Evolutionary conservation across 2,113 vertebrate species (phyloP), one percentile per base, ranked within the genome.

Genomic region (Pogonocichla stellata): DNA sequence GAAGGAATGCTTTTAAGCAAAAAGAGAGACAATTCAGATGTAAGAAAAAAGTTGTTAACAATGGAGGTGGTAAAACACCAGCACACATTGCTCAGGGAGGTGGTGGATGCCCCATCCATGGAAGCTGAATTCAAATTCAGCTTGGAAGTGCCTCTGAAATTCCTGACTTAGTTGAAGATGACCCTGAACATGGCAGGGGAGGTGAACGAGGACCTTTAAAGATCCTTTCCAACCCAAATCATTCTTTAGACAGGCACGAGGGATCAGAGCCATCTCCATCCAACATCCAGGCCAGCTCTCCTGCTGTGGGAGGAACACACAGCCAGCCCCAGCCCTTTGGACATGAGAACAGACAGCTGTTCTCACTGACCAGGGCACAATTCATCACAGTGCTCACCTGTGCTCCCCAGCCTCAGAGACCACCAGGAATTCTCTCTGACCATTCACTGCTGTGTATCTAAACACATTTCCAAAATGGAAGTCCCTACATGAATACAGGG

Each of bases 351-450:
- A 2, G 31, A 57, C 1, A 7, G 19, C 28, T 60, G 16, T 38
- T 65, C 72, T 40, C 85, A 24, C 20, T 36, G 47, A 31, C 71
- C 3, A 3, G 72, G 40, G 34, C 45, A 80, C 4, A 0, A 33
- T 24, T n/a, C 47, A 36, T 33, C 54, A 56, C 45, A 18, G 25
- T 2, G 19, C 36, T 86, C 36, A 47, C 12, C 45, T 38, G 17
- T 0, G 0, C 2, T 6, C 12, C 33, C 25, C n/a, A 60, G 28
- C 62, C 88, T 71, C 60, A 83, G 33, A 22, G 15, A 18, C 22
- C 17, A 12, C 61, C 2, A 4, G 31, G 28, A 69, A 42, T 66
- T 84, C 45, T n/a, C 12, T 8, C 6, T 34, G 22, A 64, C 38
- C 31, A 15, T 42, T 60, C 13, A 2, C 19, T 26, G 5, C 20